A percentile compares a stretch with the other conserved stretches of the same genome.
phyloP scores from a whole-genome alignment of 2,888 invertebrate species.

The Hirudinaria manillensis region DNA sequence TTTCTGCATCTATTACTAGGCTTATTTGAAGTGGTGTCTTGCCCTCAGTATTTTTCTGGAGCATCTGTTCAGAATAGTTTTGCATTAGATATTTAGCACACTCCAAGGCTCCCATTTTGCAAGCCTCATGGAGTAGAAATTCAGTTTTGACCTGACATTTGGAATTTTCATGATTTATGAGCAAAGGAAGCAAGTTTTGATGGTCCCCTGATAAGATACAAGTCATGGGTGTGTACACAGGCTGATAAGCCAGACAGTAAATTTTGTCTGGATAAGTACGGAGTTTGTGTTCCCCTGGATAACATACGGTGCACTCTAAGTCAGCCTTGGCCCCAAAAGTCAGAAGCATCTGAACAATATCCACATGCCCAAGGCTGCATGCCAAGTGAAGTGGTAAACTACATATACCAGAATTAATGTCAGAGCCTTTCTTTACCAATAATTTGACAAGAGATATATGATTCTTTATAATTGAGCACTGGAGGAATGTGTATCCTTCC shows the following conservation, averaged over 20 bases:
- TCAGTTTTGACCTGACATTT: slow-evolving; percentile 55
- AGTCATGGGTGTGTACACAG: slow-evolving; percentile 48
- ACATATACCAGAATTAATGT: slow-evolving; percentile 67
- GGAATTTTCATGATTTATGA: slow-evolving; percentile 41
- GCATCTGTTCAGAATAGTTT: slow-evolving; percentile 41
- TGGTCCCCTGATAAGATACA: slow-evolving; percentile 49
- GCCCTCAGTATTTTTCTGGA: slow-evolving; percentile 39
- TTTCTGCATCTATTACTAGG: slow-evolving; percentile 67
- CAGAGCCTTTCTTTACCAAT: slow-evolving; percentile 57
- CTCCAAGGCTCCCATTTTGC: slow-evolving; percentile 60
- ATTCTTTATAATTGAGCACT: slow-evolving; percentile 68
- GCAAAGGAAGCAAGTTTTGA: slow-evolving; percentile 44
- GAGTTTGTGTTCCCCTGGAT: slow-evolving; percentile 65
- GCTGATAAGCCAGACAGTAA: slow-evolving; percentile 46
- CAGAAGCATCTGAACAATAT: slow-evolving; percentile 65
- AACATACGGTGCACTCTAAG: slow-evolving; percentile 70
- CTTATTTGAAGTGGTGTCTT: slow-evolving; percentile 41
- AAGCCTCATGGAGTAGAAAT: slow-evolving; percentile 53
- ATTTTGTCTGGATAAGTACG: slow-evolving; percentile 43
- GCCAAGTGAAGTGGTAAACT: slow-evolving; percentile 71
- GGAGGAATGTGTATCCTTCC: slow-evolving; percentile 67
- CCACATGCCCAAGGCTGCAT: slow-evolving; percentile 66
- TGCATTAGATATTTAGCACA: slow-evolving; percentile 48
- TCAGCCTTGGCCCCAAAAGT: slow-evolving; percentile 68
- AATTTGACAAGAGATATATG: slow-evolving; percentile 63